Base-by-base conservation (phyloP, 2,888 invertebrate genomes). In the Papilio protenor region DNA sequence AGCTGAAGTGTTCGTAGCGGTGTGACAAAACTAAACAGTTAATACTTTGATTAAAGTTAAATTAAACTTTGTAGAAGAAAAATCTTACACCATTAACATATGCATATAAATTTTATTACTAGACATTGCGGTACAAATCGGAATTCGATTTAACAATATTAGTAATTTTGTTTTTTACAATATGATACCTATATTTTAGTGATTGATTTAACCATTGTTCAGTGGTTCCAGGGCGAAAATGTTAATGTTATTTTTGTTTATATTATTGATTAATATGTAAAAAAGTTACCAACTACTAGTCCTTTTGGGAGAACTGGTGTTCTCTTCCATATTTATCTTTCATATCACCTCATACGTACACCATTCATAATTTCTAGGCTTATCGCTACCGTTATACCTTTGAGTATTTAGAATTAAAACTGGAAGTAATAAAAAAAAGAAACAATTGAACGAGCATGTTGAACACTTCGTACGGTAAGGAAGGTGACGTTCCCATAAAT, bases 401-500 rank as follows among this genome's bases (percentile, higher is more conserved):
- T 23, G 11, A 2, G 2, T 12, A 21, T 23, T 40, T 2, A 18
- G 11, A n/a, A n/a, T 69, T 12, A n/a, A 69, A 69, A 45, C 40
- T 40, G n/a, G 18, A 11, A 12, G 45, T 69, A 33, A 40, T 72
- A 73, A 45, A 66, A 47, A 47, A 23, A 70, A n/a, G n/a, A n/a
- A 70, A 70, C 49, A 69, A 59, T 55, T 71, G 70, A 61, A 27
- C 59, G 52, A 18, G 33, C 66, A 45, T n/a, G 27, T 45, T 70
- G 52, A 33, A 73, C 61, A 64, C 64, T 21, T n/a, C 27, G 66
- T 49, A 23, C 33, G 33, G 57, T 69, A 40, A 77, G 75, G 74
- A 75, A 77, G 88, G 83, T 87, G 87, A 87, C 87, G 84, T 87
- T 86, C 87, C 88, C 90, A 90, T 91, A 87, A 91, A 88, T 91